These are phyloP conservation scores for Trachemys scripta DNA, from an alignment of 2,113 vertebrate genomes.

Conservation along the genomic window DNA sequence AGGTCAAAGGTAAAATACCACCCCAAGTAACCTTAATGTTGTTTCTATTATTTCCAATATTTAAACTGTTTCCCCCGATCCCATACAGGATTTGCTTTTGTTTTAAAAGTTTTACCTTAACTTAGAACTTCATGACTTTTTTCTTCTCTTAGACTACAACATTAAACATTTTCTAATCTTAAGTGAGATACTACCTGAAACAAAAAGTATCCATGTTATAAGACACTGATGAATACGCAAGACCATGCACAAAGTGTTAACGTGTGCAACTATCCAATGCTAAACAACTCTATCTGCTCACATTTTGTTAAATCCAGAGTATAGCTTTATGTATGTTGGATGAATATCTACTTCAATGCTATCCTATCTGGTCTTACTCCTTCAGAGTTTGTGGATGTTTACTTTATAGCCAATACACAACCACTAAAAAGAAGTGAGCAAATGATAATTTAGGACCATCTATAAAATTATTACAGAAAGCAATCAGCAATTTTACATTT, in stretches of 20 bases:
- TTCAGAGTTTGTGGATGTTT: background rate
- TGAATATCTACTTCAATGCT: background rate
- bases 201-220: background rate
- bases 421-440: background rate
- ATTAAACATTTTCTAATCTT: background rate
- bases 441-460: background rate
- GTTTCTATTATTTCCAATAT: background rate
- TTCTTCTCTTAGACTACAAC: background rate
- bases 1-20: background rate
- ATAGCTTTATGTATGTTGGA: background rate
- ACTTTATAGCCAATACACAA: background rate
- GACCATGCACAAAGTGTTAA: background rate
- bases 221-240: background rate
- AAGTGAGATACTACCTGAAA: background rate
- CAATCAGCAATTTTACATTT: background rate
- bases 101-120: background rate
- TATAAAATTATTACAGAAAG: background rate
- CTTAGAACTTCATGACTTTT: background rate
- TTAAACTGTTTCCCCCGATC: background rate
- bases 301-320: background rate
- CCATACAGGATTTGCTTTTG: background rate
- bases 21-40: background rate
- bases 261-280: background rate
- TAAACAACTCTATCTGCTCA: background rate
- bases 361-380: background rate